Evolutionary conservation across 2,797 vertebrate species (phyloP), one percentile per base, ranked within the genome.

Genomic region (Siniperca undulata): DNA sequence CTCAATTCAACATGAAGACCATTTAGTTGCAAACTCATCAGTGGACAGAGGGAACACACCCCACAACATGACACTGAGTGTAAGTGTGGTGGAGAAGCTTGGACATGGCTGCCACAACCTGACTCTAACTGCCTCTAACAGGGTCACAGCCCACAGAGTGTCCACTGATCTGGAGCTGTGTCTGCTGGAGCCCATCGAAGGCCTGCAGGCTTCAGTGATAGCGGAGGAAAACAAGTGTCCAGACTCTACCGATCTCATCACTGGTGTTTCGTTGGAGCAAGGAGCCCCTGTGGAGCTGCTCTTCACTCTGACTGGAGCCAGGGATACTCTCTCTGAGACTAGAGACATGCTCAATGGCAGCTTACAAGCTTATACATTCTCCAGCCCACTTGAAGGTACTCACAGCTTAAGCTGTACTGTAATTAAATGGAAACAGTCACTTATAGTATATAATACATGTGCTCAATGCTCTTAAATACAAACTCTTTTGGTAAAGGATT

Each of bases 21-120:
- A 46, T 5, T 89, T 94, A 22, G 87, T 99, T 81, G 84, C 78
- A 40, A 95, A 95, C 74, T 92, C 85, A 4, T 93, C 83, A 0
- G 84, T 86, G 22, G 91, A 89, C 27, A 78, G 62, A 77, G 96
- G 96, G 36, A 77, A 60, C 0, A 36, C 82, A 13, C 93, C 95
- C 2, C 93, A 95, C 78, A 98, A 97, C 83, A 92, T 98, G 78
- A 98, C 97, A 1, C 90, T 99, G 64, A 92, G 86, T 42, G 69
- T 68, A 19, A 88, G 73, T 17, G 81, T 88, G 50, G 94, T 96
- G 69, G 90, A 93, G 65, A 83, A 80, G 62, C 90, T 98, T 6
- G 96, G 97, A 9, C 94, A 86, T 0, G 97, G 98, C 79, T 91
- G 88, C 42, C 96, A 97, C 50, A 93, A 81, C 46, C 88, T 99